Base-by-base conservation (phyloP, 2,888 invertebrate genomes). In the Anaspis maculata region DNA sequence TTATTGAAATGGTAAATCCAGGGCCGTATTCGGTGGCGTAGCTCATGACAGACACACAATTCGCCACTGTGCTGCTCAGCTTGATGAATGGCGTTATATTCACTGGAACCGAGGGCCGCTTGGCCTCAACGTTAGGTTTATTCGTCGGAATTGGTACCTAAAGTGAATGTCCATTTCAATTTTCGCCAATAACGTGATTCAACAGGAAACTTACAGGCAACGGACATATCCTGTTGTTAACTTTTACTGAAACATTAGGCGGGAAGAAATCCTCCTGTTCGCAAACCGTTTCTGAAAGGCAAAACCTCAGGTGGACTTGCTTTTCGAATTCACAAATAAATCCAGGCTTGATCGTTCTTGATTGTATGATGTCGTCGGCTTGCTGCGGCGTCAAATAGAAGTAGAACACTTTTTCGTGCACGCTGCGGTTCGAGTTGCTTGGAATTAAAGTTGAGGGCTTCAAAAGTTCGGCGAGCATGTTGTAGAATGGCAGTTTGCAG, bases 61-160 rank as follows among this genome's bases (percentile, higher is more conserved):
- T 95, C 2, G 81, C 75, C 3, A 87, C 83, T 0, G 83, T 84
- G 0, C 91, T 90, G 15, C 87, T 87, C 37, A 90, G 68, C 62
- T 89, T 89, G 6, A 88, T 83, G 48, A 85, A 72, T 0, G 82
- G 78, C 2, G 96, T 95, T 38, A 97, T 88, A 68, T 97, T 94
- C 3, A 98, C 90, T 0, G 97, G 97, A 30, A 92, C 74, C 2
- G 95, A 91, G 2, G 95, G 96, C 46, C 97, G 76, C 67, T 95
- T 96, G 29, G 96, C 90, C 63, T 96, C 96, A 7, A 91, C 91
- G 13, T 92, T 92, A 3, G 92, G 95, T 59, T 95, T 92, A 69
- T 95, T 96, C 37, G 95, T 94, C 31, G 96, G 95, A 66, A 97
- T 90, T n/a, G n/a, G n/a, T n/a, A n/a, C n/a, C n/a, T n/a, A n/a